Conservation (phyloP, 2,797 vertebrate species). For the Ammospiza maritima region DNA sequence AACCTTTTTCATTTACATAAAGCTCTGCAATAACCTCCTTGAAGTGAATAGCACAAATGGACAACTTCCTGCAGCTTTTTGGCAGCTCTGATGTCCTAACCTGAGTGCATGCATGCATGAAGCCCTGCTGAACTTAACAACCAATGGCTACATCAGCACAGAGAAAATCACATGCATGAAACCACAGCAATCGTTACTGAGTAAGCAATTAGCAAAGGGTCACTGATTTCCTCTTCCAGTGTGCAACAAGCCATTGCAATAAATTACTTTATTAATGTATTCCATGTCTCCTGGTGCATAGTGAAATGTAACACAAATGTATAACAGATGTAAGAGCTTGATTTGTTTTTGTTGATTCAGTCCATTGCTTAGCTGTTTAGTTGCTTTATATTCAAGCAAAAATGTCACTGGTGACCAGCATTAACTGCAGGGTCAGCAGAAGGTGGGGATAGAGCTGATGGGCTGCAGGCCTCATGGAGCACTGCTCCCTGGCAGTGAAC, state of each 20-base stretch:
- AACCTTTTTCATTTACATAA: background rate
- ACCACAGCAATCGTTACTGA: background rate
- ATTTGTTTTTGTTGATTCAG: slow-evolving; percentile 24
- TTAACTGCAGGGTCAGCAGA: background rate
- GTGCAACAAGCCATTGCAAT: background rate
- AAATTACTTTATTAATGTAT: background rate
- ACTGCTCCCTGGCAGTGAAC: background rate
- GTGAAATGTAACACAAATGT: background rate
- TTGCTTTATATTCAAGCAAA: background rate
- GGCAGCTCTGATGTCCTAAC: background rate
- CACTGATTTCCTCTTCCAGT: background rate
- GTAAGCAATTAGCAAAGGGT: slow-evolving; percentile 6
- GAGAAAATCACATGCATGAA: slow-evolving; percentile 9
- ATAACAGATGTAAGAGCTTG: background rate
- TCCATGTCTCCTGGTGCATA: background rate
- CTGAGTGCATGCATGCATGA: background rate
- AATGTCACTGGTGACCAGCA: background rate
- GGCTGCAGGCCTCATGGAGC: background rate
- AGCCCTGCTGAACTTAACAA: background rate
- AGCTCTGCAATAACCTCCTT: background rate
- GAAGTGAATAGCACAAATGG: background rate
- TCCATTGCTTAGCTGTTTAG: background rate
- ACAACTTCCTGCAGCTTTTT: background rate
- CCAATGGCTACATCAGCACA: background rate
- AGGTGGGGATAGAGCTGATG: background rate